Conservation (phyloP, 2,797 vertebrate genomes). For the Chrysocyon brachyurus region DNA sequence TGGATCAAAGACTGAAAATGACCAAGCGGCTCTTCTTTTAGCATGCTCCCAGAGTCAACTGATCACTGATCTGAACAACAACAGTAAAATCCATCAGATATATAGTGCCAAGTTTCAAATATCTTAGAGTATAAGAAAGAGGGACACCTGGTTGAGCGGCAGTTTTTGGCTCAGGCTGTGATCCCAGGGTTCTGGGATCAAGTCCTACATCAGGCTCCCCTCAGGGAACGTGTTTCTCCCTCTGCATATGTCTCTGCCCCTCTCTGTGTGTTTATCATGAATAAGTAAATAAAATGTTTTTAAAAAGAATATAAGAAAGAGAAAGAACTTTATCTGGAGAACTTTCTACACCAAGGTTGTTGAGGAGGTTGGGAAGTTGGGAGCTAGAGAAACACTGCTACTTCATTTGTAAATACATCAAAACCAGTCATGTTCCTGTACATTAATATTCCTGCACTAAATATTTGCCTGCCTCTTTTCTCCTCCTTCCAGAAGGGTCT, state of each 20-base stretch:
- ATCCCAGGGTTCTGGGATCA: too few relatives aligned
- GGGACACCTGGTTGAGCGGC: too few relatives aligned
- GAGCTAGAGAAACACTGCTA: not conserved
- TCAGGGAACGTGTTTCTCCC: too few relatives aligned
- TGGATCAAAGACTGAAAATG: constrained; percentile 47
- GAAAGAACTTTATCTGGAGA: not conserved
- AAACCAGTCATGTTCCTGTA: not conserved
- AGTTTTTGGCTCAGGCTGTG: too few relatives aligned
- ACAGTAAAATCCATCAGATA: not conserved
- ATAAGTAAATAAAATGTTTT: too few relatives aligned
- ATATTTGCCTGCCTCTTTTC: not conserved
- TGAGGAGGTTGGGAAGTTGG: not conserved
- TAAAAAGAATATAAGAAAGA: not conserved
- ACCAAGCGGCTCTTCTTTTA: not conserved
- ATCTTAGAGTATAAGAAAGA: not conserved
- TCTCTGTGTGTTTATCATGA: too few relatives aligned
- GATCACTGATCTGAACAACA: constrained; percentile 43
- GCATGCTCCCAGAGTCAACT: not conserved
- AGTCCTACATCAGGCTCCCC: too few relatives aligned
- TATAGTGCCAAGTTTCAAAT: not conserved
- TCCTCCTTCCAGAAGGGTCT: not conserved
- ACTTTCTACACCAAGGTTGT: not conserved
- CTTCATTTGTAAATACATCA: not conserved
- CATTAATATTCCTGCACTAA: not conserved
- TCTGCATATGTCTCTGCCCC: too few relatives aligned